These are phyloP conservation scores for Dendrocopos noguchii DNA, from an alignment of 2,113 vertebrate genomes.

Conservation along the genomic window DNA sequence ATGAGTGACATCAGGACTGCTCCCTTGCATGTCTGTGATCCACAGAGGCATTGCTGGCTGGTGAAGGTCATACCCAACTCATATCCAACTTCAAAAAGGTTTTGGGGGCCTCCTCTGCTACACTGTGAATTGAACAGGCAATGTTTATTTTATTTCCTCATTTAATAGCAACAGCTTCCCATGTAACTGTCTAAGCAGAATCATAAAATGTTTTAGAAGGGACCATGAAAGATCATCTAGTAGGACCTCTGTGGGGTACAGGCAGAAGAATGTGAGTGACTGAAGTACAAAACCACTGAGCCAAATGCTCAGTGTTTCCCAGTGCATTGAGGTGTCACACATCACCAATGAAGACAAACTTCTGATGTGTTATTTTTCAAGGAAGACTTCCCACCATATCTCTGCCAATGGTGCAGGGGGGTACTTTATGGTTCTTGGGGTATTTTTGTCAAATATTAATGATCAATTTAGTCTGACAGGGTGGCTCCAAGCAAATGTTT, in stretches of 20 bases:
- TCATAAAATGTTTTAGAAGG: too few relatives aligned
- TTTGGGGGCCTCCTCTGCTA: neutral
- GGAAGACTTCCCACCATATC: neutral
- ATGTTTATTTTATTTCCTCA: neutral
- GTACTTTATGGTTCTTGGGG: neutral
- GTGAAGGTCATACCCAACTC: neutral
- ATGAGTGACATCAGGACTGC: neutral
- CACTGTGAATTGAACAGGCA: neutral
- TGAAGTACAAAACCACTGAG: neutral
- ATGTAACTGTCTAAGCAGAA: neutral
- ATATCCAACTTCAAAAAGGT: neutral
- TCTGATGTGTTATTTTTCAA: neutral
- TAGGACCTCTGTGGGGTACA: neutral
- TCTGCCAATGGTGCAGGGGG: rapidly evolving
- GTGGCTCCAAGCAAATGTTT: neutral
- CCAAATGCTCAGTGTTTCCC: rapidly evolving
- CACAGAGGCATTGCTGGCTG: neutral
- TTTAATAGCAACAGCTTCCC: neutral
- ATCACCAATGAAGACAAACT: neutral
- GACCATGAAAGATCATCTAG: too few relatives aligned
- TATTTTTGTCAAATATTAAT: neutral
- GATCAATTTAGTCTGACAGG: neutral
- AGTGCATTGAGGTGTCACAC: rapidly evolving
- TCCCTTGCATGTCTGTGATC: neutral
- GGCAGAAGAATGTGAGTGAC: neutral